Evolutionary conservation across 1,140 invertebrate species (phyloP), one percentile per base, ranked within the genome.

Genomic region (Neuroterus valhalla): DNA sequence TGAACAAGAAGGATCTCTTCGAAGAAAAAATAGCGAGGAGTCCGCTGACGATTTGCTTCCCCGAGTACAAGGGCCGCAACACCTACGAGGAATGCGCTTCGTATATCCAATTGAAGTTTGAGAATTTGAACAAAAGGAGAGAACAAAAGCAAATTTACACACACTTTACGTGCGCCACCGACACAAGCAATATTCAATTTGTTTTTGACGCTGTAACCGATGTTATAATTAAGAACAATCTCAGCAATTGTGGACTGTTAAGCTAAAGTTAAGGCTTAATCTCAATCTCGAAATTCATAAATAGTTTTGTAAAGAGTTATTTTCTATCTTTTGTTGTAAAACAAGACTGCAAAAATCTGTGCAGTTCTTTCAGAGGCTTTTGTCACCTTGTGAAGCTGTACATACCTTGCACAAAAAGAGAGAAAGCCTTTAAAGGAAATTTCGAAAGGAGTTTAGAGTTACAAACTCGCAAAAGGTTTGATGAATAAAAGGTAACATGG

Each of bases 1-100:
- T 99, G 26, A 99, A 99, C 90, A 99, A 99, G 85, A 98, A 98
- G 89, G 98, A 99, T 93, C 91, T 99, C 69, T 99, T 99, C 88
- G 96, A 98, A 85, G 96, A 97, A 80, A 97, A 97, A 91, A 98
- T 97, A 80, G 92, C 91, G 71, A 95, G 95, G 89, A 98, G 96
- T 81, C 96, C 97, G n/a, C 89, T 99, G 45, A 98, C 95, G 73
- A 96, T 98, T 87, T 98, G 97, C 90, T 99, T 99, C 88, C 95
- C 96, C 14, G 97, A 99, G 90, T 98, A 98, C 87, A 87, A 88
- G 93, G 97, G 97, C 87, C 91, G 93, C 68, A 96, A 97, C 82
- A 95, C 93, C 14, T 97, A 95, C 80, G 95, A 96, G 80, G 96
- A 97, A 82, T 96, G 95, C 45, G 94, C 96, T 42, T 93, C 94